Percentiles rank a stretch among this genome's conserved stretches.
Conservation (phyloP, 2,113 vertebrate genomes). For the Thomomys bottae region DNA sequence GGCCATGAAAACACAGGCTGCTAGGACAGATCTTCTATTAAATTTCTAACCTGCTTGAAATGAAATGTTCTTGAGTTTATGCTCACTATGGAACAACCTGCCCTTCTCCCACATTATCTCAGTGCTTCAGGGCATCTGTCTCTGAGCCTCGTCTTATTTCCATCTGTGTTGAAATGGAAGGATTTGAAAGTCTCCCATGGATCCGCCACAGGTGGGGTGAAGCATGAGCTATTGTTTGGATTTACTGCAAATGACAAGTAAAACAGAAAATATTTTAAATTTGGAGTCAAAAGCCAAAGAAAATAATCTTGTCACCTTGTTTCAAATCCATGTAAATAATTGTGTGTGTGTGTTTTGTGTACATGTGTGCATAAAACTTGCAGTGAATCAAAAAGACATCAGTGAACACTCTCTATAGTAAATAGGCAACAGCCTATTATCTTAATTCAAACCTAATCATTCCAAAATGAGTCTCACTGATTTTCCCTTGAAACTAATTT, state of each 20-base stretch:
- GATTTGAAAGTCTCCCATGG: slow-evolving; percentile 16
- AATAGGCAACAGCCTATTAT: background rate
- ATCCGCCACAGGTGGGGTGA: background rate
- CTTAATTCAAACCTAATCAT: background rate
- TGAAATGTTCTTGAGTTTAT: slow-evolving; percentile 20
- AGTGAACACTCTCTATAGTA: background rate
- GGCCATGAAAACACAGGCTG: too few relatives aligned
- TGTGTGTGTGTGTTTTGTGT: background rate
- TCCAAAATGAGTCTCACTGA: slow-evolving; percentile 1
- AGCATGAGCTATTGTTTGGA: background rate
- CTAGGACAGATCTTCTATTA: background rate
- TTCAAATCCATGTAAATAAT: slow-evolving; percentile 1
- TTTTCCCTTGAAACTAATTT: slow-evolving; percentile 27
- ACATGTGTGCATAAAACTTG: background rate
- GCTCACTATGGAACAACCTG: slow-evolving; percentile 2
- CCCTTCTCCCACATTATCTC: slow-evolving; percentile 34
- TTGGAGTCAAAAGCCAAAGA: background rate
- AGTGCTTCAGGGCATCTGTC: slow-evolving; percentile 14
- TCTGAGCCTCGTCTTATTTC: slow-evolving; percentile 18
- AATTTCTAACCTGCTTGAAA: slow-evolving; percentile 46
- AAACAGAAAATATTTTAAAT: background rate
- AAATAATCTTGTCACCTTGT: background rate
- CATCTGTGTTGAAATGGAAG: slow-evolving; percentile 16
- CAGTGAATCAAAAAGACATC: background rate
- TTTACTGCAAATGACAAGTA: background rate